Percentiles rank a stretch among this genome's conserved stretches.
These are phyloP conservation scores for Channallabes apus DNA, from an alignment of 2,797 vertebrate genomes.

Conservation along the genomic window DNA sequence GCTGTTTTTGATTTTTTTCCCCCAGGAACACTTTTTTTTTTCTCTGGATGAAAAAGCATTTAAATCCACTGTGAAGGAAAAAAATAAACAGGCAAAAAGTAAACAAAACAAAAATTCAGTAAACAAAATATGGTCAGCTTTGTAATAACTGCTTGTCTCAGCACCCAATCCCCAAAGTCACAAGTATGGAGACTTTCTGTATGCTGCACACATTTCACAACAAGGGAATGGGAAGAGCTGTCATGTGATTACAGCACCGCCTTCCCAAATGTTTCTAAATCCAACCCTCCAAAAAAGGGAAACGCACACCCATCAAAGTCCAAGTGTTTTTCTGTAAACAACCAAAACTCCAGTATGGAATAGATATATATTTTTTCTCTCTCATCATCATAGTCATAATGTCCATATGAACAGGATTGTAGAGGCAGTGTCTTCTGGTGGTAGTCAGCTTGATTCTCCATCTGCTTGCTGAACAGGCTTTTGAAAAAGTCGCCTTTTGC, in stretches of 20 bases:
- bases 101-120: conserved; percentile 43
- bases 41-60: conserved; percentile 36
- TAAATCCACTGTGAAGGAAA: conserved; percentile 43
- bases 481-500: conserved; percentile 57
- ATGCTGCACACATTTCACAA: conserved; percentile 46
- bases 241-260: conserved; percentile 44
- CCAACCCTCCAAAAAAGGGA: conserved; percentile 56
- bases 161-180: conserved; percentile 30
- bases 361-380: conserved; percentile 70
- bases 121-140: conserved; percentile 57
- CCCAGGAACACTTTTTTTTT: conserved; percentile 37
- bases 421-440: conserved; percentile 82
- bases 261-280: conserved; percentile 22
- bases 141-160: conserved; percentile 42
- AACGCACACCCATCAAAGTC: conserved; percentile 76
- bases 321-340: conserved; percentile 82
- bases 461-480: conserved; percentile 34
- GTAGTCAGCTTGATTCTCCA: conserved; percentile 65
- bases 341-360: conserved; percentile 83
- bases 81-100: conserved; percentile 42
- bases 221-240: conserved; percentile 21
- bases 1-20: conserved; percentile 33
- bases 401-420: conserved; percentile 78
- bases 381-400: conserved; percentile 69
- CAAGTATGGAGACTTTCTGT: conserved; percentile 31